Percentiles rank a stretch among this genome's conserved stretches.
phyloP scores from a whole-genome alignment of 2,888 invertebrate species.

The Watsonalla binaria region DNA sequence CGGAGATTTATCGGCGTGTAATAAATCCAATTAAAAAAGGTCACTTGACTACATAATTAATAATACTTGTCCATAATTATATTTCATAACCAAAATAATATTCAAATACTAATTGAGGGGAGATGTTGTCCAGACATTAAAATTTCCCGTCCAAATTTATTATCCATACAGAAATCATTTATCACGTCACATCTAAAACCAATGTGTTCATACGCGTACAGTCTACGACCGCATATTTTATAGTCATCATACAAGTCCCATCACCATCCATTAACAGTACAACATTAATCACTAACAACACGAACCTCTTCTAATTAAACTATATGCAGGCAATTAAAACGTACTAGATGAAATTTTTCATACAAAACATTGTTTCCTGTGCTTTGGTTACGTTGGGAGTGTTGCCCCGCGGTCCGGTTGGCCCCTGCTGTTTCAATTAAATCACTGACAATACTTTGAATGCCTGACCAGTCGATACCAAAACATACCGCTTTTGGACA shows the following conservation, averaged over 20 bases:
- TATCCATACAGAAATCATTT: slow-evolving; percentile 6
- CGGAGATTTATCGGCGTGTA: too few relatives aligned
- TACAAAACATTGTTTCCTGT: slow-evolving; percentile 72
- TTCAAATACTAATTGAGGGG: background rate
- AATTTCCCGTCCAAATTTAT: slow-evolving; percentile 1
- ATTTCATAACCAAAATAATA: background rate
- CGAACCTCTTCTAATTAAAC: slow-evolving; percentile 60
- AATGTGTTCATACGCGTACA: slow-evolving; percentile 11
- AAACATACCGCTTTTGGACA: slow-evolving; percentile 55
- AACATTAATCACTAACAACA: slow-evolving; percentile 60
- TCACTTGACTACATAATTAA: too few relatives aligned
- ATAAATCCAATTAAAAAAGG: too few relatives aligned
- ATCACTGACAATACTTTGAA: slow-evolving; percentile 75
- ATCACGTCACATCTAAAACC: slow-evolving; percentile 13
- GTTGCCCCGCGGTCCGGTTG: slow-evolving; percentile 42
- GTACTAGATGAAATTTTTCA: slow-evolving; percentile 63
- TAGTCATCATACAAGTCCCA: slow-evolving; percentile 42
- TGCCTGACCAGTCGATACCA: slow-evolving; percentile 63
- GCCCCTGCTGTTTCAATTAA: slow-evolving; percentile 78
- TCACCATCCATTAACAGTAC: slow-evolving; percentile 49
- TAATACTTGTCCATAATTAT: too few relatives aligned
- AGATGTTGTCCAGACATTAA: background rate
- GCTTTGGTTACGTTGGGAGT: slow-evolving; percentile 34
- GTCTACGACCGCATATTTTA: slow-evolving; percentile 28
- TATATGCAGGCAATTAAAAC: slow-evolving; percentile 67